Conservation (phyloP, 1,140 invertebrate genomes). For the Lasioglossum baleicum region DNA sequence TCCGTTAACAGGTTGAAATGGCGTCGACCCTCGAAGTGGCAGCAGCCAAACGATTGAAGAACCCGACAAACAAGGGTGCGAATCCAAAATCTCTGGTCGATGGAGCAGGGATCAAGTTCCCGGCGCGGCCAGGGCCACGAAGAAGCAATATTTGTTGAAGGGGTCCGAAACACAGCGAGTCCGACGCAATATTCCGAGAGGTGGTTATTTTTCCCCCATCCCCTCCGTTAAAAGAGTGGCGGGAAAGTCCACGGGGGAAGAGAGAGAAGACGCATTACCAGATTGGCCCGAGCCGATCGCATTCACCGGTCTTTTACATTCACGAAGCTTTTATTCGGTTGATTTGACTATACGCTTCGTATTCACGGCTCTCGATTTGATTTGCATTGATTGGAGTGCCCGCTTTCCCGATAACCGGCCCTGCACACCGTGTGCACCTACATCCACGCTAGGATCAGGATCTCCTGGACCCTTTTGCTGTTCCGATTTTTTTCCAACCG, state of each 20-base stretch:
- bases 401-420: constrained; percentile 61
- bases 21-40: too few relatives aligned
- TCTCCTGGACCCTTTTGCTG: background rate
- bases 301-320: constrained; percentile 78
- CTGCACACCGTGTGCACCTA: background rate
- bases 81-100: background rate
- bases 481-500: constrained; percentile 3
- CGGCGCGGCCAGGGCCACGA: background rate
- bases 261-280: constrained; percentile 75
- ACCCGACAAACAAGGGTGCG: background rate
- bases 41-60: background rate
- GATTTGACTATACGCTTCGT: constrained; percentile 78
- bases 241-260: constrained; percentile 18
- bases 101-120: background rate
- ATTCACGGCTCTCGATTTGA: constrained; percentile 76
- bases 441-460: background rate
- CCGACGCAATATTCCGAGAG: constrained; percentile 25
- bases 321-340: constrained; percentile 79
- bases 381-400: constrained; percentile 80
- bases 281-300: constrained; percentile 72
- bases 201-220: constrained; percentile 42
- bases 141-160: constrained; percentile 31
- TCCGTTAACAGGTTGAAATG: too few relatives aligned
- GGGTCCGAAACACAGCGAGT: background rate
- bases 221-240: constrained; percentile 12